phyloP scores from a whole-genome alignment of 1,140 invertebrate species.

The Aphidius ervi region DNA sequence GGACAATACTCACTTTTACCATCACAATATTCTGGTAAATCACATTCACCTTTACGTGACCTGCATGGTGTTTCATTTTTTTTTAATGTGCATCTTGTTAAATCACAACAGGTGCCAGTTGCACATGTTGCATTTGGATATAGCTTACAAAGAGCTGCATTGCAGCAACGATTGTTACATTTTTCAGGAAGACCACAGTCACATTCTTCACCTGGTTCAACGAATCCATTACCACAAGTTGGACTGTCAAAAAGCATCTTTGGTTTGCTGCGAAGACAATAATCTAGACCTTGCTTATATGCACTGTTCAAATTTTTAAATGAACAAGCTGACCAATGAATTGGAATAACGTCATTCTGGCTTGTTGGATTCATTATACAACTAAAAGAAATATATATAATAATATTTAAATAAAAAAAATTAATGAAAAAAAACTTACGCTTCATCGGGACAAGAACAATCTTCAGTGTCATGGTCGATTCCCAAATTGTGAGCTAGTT shows the following conservation, averaged over 20 bases:
- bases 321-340: conserved; percentile 87
- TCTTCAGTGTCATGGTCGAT: conserved; percentile 92
- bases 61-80: conserved; percentile 76
- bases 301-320: conserved; percentile 81
- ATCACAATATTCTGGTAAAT: conserved; percentile 92
- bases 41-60: conserved; percentile 79
- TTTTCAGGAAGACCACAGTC: conserved; percentile 82
- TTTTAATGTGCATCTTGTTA: conserved; percentile 73
- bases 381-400: no score
- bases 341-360: conserved; percentile 49
- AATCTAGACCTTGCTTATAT: conserved; percentile 96
- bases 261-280: conserved; percentile 82
- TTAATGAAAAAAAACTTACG: conserved; percentile 91
- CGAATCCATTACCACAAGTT: conserved; percentile 95
- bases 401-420: conserved; percentile 66
- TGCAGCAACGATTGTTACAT: conserved; percentile 86
- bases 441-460: conserved; percentile 80
- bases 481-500: conserved; percentile 98
- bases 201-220: conserved; percentile 92
- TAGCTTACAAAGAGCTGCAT: conserved; percentile 81
- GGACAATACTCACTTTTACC: conserved; percentile 91
- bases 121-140: conserved; percentile 87
- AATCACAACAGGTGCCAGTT: conserved; percentile 91
- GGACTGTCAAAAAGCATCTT: conserved; percentile 75
- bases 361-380: no score